Evolutionary conservation across 2,888 invertebrate genomes (phyloP), one percentile per base, ranked within the genome.

Genomic region (Mactromeris polynyma): DNA sequence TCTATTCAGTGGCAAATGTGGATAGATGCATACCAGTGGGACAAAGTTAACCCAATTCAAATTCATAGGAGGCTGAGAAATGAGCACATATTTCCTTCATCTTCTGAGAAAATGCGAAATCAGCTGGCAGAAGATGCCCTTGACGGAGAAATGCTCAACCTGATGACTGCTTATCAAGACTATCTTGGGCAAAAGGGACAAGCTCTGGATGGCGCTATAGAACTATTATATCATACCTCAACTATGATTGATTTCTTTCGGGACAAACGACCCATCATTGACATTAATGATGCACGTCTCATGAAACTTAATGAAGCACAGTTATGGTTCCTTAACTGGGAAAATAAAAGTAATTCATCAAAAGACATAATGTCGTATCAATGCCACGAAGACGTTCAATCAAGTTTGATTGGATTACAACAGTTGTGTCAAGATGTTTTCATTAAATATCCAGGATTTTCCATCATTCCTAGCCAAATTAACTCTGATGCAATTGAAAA

Each of bases 401-500:
- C 46, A 36, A 77, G 84, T 51, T 31, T 69, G 4, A 7, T 51
- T 78, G 84, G 54, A 1, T 84, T 84, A 21, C 33, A 11, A 77
- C 40, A 84, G 33, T 46, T 84, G 9, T 84, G 78, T 58, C 0
- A 78, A 14, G 17, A 36, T 21, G 36, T 84, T 51, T 2, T 58
- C 4, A 7, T 17, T 19, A 84, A 26, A 17, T 14, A 4, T 40
- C 9, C 51, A 51, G 54, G 33, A 6, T 58, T 21, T 6, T 42
- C 3, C 26, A 33, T 86, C 17, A 82, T 31, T 4, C 81, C 86
- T 36, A 69, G 46, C 6, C 42, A 73, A n/a, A 51, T 87, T 7
- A 87, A 87, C 40, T 87, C 87, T 7, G 87, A 87, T 38, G 58
- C 78, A n/a, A 40, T 83, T 36, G 87, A 87, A 58, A 87, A 87